These are phyloP conservation scores for Cephus nigrinus DNA, from an alignment of 2,888 invertebrate species.

Conservation along the genomic window DNA sequence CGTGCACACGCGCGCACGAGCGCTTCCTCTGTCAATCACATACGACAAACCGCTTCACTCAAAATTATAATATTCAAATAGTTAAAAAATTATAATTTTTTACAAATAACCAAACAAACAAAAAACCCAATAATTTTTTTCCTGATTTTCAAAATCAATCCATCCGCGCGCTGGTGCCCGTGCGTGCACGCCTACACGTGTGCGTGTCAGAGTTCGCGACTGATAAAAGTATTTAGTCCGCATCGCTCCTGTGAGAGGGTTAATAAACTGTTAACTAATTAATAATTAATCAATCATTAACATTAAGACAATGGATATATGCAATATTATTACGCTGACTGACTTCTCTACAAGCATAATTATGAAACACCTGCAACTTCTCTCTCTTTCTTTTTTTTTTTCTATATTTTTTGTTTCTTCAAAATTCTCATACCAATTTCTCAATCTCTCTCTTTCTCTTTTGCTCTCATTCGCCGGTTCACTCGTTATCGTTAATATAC, in stretches of 20 bases:
- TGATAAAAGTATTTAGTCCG: constrained; percentile 31
- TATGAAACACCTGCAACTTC: constrained; percentile 39
- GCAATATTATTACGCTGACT: constrained; percentile 38
- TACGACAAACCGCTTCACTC: neutral
- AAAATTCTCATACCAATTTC: neutral
- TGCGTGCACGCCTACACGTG: constrained; percentile 1
- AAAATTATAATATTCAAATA: neutral
- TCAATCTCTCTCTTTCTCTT: neutral
- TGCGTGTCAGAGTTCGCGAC: constrained; percentile 32
- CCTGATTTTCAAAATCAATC: neutral
- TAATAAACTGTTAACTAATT: constrained; percentile 34
- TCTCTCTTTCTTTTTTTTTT: constrained; percentile 11
- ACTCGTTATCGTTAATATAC: neutral
- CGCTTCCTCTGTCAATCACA: neutral
- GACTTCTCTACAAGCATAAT: constrained; percentile 47
- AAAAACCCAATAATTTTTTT: neutral
- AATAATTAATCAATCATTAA: constrained; percentile 44
- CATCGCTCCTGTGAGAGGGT: constrained; percentile 22
- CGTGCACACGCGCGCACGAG: neutral
- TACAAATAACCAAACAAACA: no score
- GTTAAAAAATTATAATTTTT: neutral
- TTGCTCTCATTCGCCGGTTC: neutral
- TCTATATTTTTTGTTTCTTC: neutral
- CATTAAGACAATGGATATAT: constrained; percentile 46
- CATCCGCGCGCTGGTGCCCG: constrained; percentile 8